A percentile compares a stretch with the other conserved stretches of the same genome.
These are phyloP conservation scores for Agapornis canus DNA, from an alignment of 2,797 vertebrate genomes.

Conservation along the genomic window DNA sequence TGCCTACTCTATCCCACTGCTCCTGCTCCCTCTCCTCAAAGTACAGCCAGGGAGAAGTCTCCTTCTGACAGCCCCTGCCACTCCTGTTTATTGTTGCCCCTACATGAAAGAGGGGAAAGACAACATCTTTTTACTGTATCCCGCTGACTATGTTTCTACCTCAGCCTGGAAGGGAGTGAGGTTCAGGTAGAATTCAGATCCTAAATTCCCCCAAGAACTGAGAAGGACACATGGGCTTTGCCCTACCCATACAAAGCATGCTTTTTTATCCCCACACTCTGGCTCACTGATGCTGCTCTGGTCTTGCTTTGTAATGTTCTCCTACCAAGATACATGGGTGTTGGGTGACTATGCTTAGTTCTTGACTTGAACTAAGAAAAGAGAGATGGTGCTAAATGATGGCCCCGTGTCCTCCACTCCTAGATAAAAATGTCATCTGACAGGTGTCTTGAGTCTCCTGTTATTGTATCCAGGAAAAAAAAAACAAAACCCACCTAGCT, in stretches of 20 bases:
- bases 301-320: not conserved
- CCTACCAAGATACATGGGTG: not conserved
- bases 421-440: not conserved
- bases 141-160: not conserved
- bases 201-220: not conserved
- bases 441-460: not conserved
- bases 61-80: not conserved
- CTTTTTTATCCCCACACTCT: not conserved
- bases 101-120: not conserved
- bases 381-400: not conserved
- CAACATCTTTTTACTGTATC: not conserved
- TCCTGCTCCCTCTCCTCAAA: not conserved
- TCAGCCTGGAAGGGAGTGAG: not conserved
- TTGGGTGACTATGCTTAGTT: not conserved
- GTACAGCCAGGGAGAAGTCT: not conserved
- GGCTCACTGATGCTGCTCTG: not conserved
- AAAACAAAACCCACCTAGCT: no score
- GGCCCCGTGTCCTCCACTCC: fast-evolving
- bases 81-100: not conserved
- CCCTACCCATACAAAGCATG: fast-evolving
- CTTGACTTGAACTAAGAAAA: not conserved
- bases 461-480: not conserved
- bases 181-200: not conserved
- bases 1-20: not conserved
- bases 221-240: not conserved